These are phyloP conservation scores for Mesitornis unicolor DNA, from an alignment of 2,113 vertebrate species.

Conservation along the genomic window DNA sequence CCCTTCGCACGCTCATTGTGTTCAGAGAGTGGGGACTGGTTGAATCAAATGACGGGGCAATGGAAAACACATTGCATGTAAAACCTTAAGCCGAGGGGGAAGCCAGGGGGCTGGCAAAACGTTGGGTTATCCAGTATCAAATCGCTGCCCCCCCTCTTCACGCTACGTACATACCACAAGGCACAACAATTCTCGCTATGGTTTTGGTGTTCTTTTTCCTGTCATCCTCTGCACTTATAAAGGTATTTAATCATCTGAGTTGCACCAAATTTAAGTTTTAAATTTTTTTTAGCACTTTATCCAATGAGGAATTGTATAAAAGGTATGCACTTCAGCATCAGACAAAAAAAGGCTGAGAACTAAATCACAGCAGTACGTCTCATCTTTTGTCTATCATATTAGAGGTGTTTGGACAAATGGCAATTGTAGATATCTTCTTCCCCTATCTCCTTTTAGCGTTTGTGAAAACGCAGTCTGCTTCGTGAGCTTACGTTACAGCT, in stretches of 20 bases:
- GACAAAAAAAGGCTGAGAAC: background rate
- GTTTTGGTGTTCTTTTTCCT: background rate
- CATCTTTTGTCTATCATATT: no score
- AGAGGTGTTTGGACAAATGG: background rate
- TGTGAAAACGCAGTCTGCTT: background rate
- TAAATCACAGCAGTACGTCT: background rate
- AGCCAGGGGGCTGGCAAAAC: background rate
- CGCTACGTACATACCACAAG: background rate
- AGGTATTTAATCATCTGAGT: no score
- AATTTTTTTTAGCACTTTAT: background rate
- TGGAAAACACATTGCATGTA: background rate
- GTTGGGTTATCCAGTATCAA: background rate
- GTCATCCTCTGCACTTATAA: background rate
- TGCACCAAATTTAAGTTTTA: background rate
- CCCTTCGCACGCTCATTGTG: background rate
- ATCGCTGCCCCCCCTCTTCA: background rate
- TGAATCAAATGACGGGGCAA: background rate
- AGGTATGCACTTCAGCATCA: background rate
- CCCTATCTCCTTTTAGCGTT: background rate
- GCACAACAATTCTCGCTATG: rapidly evolving
- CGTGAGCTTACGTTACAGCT: background rate
- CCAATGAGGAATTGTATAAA: background rate
- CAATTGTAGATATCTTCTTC: background rate
- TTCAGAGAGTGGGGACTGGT: background rate
- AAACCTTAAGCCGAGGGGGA: background rate